phyloP scores from a whole-genome alignment of 1,140 invertebrate genomes.

The Atta cephalotes region DNA sequence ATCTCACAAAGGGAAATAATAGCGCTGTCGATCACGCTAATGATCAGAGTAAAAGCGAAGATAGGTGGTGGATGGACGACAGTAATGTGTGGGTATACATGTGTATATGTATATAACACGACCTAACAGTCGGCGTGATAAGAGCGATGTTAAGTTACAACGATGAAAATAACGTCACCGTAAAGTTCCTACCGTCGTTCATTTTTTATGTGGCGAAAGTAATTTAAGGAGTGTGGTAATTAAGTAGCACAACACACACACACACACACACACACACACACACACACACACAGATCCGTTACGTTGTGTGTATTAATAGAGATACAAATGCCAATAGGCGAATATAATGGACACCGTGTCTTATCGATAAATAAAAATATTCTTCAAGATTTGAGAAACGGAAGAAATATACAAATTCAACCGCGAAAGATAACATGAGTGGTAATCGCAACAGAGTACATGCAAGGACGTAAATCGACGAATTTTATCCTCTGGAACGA shows the following conservation, averaged over 20 bases:
- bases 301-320: constrained; percentile 42
- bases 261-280: no score
- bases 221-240: constrained; percentile 46
- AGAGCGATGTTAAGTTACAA: constrained; percentile 69
- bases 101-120: neutral
- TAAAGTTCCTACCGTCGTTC: constrained; percentile 19
- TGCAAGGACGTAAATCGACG: neutral
- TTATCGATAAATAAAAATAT: constrained; percentile 13
- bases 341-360: neutral
- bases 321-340: constrained; percentile 12
- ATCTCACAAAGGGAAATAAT: constrained; percentile 72
- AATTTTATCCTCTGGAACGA: neutral
- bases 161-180: constrained; percentile 57
- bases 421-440: neutral
- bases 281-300: neutral
- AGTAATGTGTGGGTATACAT: constrained; percentile 39
- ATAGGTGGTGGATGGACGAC: constrained; percentile 61
- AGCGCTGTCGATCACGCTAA: constrained; percentile 75
- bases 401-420: constrained; percentile 9
- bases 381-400: constrained; percentile 24
- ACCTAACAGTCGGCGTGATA: constrained; percentile 58
- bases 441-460: neutral
- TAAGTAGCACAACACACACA: neutral
- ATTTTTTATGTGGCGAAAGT: constrained; percentile 7
- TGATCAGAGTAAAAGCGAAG: constrained; percentile 70